Conservation (phyloP, 2,888 invertebrate genomes). For the Limnephilus marmoratus region DNA sequence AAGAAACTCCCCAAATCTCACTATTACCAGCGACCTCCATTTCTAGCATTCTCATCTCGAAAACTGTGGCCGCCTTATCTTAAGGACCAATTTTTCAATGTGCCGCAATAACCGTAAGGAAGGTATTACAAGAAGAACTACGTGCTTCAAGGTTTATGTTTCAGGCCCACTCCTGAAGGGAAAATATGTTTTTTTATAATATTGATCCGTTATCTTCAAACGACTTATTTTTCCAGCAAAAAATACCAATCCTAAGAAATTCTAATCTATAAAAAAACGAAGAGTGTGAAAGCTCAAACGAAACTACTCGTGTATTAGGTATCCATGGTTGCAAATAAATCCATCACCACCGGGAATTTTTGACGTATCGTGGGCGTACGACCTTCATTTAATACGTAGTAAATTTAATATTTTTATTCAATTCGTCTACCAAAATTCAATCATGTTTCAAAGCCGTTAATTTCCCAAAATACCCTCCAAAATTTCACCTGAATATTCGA, state of each 20-base stretch:
- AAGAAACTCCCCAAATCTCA: background rate
- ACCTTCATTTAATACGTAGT: background rate
- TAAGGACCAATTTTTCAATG: slow-evolving; percentile 2
- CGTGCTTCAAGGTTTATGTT: background rate
- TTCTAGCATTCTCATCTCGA: background rate
- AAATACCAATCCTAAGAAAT: background rate
- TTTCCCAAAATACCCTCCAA: too few relatives aligned
- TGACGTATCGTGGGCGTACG: background rate
- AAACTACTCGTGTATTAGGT: background rate
- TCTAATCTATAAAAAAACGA: too few relatives aligned
- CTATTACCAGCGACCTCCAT: background rate
- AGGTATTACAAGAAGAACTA: background rate
- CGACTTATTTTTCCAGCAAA: background rate
- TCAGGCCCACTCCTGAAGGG: background rate
- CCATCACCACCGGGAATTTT: background rate
- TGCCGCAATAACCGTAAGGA: background rate
- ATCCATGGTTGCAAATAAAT: background rate
- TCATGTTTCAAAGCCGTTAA: too few relatives aligned
- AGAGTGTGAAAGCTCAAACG: background rate
- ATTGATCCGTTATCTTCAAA: background rate
- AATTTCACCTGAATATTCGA: too few relatives aligned
- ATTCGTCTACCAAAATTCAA: too few relatives aligned
- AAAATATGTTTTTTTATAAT: background rate
- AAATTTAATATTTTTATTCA: too few relatives aligned
- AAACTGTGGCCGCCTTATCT: background rate